A percentile compares a stretch with the other conserved stretches of the same genome.
These are phyloP conservation scores for Harpegnathos saltator DNA, from an alignment of 1,140 invertebrate species.

Conservation along the genomic window DNA sequence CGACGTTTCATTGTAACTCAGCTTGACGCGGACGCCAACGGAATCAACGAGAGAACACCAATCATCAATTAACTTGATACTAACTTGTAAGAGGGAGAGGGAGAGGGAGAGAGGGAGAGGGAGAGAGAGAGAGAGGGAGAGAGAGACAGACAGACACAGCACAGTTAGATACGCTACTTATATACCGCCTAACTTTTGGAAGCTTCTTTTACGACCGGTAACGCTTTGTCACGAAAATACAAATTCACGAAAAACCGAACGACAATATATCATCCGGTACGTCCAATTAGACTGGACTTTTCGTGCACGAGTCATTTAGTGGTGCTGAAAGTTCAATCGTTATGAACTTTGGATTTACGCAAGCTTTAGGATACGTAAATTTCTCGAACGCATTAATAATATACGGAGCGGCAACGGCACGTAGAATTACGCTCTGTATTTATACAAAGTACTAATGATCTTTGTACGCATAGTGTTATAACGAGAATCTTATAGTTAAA, in stretches of 20 bases:
- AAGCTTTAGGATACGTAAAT: conserved; percentile 19
- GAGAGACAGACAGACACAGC: conserved; percentile 4
- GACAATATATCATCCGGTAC: conserved; percentile 28
- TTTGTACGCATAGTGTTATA: conserved; percentile 16
- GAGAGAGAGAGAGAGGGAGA: background rate
- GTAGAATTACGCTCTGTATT: conserved; percentile 3
- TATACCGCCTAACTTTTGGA: conserved; percentile 29
- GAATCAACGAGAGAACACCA: conserved; percentile 14
- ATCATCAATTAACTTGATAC: background rate
- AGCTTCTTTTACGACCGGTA: conserved; percentile 23
- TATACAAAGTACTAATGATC: background rate
- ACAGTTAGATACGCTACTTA: conserved; percentile 1
- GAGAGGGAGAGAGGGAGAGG: no score
- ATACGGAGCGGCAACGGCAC: background rate
- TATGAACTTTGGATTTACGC: conserved; percentile 24
- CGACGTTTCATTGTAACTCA: conserved; percentile 18
- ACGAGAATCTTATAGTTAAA: conserved; percentile 48
- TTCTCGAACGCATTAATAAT: background rate
- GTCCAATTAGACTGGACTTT: conserved; percentile 50
- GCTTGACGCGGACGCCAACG: conserved; percentile 12
- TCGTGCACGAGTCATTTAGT: conserved; percentile 27
- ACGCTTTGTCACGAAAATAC: conserved; percentile 12
- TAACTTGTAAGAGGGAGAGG: no score
- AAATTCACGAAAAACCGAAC: conserved; percentile 11
- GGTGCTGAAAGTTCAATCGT: conserved; percentile 48